Evolutionary conservation across 2,113 vertebrate species (phyloP), one percentile per base, ranked within the genome.

Genomic region (Brachyhypopomus gauderio): DNA sequence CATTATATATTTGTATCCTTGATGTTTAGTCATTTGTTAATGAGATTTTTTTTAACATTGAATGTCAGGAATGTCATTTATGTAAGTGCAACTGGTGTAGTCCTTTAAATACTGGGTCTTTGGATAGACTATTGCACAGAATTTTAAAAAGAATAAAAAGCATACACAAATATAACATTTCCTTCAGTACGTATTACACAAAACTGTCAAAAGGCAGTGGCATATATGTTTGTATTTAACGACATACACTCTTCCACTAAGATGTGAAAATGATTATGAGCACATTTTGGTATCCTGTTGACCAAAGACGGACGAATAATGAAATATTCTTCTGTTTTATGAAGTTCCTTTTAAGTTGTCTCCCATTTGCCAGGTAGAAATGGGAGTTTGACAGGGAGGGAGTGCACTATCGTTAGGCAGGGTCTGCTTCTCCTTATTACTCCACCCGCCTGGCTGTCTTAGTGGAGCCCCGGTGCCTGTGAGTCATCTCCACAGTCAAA

Each of bases 401-500:
- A 81, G 70, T 69, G 30, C 82, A 82, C 74, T 56, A 83, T 79
- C 74, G 81, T 75, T 85, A 80, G 72, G 63, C 77, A 66, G 78
- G 48, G 70, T 79, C 75, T 80, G 73, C 34, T 59, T 73, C 66
- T 79, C 66, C 81, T 83, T 78, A 86, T 88, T 85, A 88, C 73
- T 59, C 62, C 67, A 59, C 73, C 73, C 79, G 60, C 60, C 76
- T 73, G 22, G 22, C 79, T 86, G 58, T 67, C 69, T 67, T 67
- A 81, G 74, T 45, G 66, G 71, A 78, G 64, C 64, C 58, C 34
- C 79, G 79, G 70, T 72, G 72, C 82, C 83, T 41, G 79, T 81
- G 82, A 90, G 86, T 88, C 86, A 86, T 82, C 84, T 85, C 66
- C 38, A 86, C 82, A 83, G 77, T 75, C 81, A 71, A 66, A 75